These are phyloP conservation scores for Elanoides forficatus DNA, from an alignment of 2,113 vertebrate species.

Conservation along the genomic window DNA sequence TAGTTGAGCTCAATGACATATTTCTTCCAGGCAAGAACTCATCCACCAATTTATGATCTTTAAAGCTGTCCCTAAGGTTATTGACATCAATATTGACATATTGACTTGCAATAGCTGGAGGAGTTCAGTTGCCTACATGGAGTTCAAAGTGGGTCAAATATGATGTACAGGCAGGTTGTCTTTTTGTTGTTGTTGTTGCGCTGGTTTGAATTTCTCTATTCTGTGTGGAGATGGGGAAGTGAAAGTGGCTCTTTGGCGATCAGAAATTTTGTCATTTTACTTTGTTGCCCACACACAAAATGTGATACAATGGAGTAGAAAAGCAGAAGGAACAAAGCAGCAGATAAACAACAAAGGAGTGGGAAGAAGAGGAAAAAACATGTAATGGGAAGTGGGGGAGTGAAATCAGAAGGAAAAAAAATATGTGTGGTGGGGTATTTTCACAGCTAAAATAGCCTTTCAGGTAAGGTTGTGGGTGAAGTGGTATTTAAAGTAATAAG, in stretches of 20 bases:
- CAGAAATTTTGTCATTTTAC: constrained; percentile 7
- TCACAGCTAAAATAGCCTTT: neutral
- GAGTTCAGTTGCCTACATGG: neutral
- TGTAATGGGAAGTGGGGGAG: neutral
- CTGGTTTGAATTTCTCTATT: neutral
- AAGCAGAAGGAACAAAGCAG: neutral
- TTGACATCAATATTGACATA: neutral
- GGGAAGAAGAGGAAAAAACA: neutral
- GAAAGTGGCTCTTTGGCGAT: neutral
- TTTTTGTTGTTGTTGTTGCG: neutral
- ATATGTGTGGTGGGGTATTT: neutral
- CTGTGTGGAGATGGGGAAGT: neutral
- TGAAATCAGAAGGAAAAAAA: neutral
- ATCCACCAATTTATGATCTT: neutral
- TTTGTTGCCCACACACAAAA: neutral
- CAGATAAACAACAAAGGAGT: neutral
- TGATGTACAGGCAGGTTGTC: neutral
- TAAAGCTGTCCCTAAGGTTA: neutral
- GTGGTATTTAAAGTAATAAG: neutral
- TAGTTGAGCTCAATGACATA: neutral
- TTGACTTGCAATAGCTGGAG: neutral
- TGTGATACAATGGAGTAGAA: neutral
- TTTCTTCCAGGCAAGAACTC: neutral
- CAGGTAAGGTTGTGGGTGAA: neutral
- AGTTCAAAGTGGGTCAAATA: neutral